phyloP scores from a whole-genome alignment of 2,797 vertebrate species.

The Pampus argenteus region DNA sequence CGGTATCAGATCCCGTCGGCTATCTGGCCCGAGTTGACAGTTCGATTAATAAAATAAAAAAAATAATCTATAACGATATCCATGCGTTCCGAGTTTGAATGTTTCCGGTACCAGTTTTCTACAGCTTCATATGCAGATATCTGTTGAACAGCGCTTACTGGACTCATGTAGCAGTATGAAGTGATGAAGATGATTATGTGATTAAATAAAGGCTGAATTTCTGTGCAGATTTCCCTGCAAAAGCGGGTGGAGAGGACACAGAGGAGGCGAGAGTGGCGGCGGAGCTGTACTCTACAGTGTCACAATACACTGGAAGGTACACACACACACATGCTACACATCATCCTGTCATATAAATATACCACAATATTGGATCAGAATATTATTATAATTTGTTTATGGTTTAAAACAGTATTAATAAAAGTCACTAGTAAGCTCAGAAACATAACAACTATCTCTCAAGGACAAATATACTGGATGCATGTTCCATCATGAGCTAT shows the following conservation, averaged over 20 bases:
- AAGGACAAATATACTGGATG: background rate
- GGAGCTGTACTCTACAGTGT: slow-evolving; percentile 75
- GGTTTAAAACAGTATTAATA: background rate
- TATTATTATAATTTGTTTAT: background rate
- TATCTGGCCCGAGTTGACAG: too few relatives aligned
- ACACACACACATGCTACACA: slow-evolving; percentile 4
- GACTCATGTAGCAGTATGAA: background rate
- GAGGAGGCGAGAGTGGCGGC: slow-evolving; percentile 81
- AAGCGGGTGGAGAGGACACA: slow-evolving; percentile 72
- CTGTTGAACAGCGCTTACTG: too few relatives aligned
- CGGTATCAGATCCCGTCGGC: too few relatives aligned
- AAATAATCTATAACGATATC: too few relatives aligned
- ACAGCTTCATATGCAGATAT: too few relatives aligned
- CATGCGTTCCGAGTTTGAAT: too few relatives aligned
- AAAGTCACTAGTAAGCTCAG: background rate
- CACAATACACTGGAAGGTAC: slow-evolving; percentile 81
- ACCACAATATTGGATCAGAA: background rate
- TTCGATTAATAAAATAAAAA: too few relatives aligned
- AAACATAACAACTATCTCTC: too few relatives aligned
- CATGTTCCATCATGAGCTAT: background rate
- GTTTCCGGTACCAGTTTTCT: too few relatives aligned
- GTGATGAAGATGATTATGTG: background rate
- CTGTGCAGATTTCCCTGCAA: slow-evolving; percentile 75
- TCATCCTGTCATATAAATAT: background rate
- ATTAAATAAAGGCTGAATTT: background rate